These are phyloP conservation scores for Hypsopygia costalis DNA, from an alignment of 2,888 invertebrate species.

Conservation along the genomic window DNA sequence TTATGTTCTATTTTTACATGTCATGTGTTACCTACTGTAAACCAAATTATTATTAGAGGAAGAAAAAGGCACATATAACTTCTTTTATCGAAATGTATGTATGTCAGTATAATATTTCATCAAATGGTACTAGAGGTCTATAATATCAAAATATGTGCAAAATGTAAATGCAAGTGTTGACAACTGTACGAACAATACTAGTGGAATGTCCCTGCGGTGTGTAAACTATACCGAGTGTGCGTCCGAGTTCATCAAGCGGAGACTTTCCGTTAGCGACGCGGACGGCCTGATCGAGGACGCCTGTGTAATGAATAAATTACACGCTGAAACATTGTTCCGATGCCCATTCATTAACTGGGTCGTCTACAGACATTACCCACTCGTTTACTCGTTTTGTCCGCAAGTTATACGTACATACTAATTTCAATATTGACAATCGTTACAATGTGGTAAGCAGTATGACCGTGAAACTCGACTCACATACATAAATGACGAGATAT, in stretches of 20 bases:
- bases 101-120: too few relatives aligned
- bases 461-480: constrained; percentile 49
- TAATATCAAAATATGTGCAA: too few relatives aligned
- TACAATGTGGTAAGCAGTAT: constrained; percentile 37
- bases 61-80: too few relatives aligned
- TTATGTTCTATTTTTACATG: too few relatives aligned
- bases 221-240: constrained; percentile 28
- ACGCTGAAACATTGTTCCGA: constrained; percentile 78
- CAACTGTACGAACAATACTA: background rate
- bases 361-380: constrained; percentile 43
- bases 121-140: too few relatives aligned
- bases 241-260: constrained; percentile 59
- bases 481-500: constrained; percentile 31
- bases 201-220: constrained; percentile 8
- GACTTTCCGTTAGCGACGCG: constrained; percentile 62
- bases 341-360: constrained; percentile 65
- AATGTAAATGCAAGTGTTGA: background rate
- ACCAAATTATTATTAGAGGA: too few relatives aligned
- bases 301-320: constrained; percentile 80
- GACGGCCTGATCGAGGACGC: constrained; percentile 72
- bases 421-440: constrained; percentile 70
- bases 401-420: constrained; percentile 30
- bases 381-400: constrained; percentile 33
- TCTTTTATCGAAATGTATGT: too few relatives aligned
- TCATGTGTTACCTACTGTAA: too few relatives aligned